Evolutionary conservation across 2,888 invertebrate species (phyloP), one percentile per base, ranked within the genome.

Genomic region (Pterobdella sp.): DNA sequence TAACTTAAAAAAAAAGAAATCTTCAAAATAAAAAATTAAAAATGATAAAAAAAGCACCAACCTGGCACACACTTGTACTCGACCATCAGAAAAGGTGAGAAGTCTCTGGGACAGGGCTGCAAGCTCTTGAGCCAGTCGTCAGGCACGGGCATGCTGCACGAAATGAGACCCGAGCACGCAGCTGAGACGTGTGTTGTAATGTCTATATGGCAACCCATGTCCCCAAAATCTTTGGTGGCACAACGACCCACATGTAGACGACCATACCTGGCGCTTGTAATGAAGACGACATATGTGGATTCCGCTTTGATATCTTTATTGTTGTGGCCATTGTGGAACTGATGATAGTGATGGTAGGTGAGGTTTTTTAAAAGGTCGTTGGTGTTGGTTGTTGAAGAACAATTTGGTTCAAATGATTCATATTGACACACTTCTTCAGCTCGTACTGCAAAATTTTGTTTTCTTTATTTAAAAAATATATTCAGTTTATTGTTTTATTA

Each of bases 21-120:
- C n/a, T n/a, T n/a, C n/a, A n/a, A n/a, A n/a, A n/a, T n/a, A n/a
- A n/a, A n/a, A n/a, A n/a, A n/a, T n/a, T n/a, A n/a, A n/a, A n/a
- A n/a, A n/a, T n/a, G 22, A 42, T 14, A 42, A 42, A 42, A 7
- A 42, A 42, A 63, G 1, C 0, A 37, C 37, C 18, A 34, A 77
- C 77, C 77, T 75, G 76, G 65, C 29, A 73, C 29, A 67, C 77
- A 77, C 14, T 1, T 63, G 70, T 77, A 77, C 68, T 70, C 74
- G 63, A 73, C 72, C 49, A 68, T 70, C 37, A 77, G 66, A 67
- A 75, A 77, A 10, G 75, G 68, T 3, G 74, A 63, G 68, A 77
- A 75, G 70, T 77, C 77, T 36, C 75, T 76, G 29, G 77, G 76
- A 65, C 77, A 77, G 14, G 76, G 76, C 35, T 68, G 75, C 60